Conservation (phyloP, 2,113 vertebrate species). For the Channa maculata region DNA sequence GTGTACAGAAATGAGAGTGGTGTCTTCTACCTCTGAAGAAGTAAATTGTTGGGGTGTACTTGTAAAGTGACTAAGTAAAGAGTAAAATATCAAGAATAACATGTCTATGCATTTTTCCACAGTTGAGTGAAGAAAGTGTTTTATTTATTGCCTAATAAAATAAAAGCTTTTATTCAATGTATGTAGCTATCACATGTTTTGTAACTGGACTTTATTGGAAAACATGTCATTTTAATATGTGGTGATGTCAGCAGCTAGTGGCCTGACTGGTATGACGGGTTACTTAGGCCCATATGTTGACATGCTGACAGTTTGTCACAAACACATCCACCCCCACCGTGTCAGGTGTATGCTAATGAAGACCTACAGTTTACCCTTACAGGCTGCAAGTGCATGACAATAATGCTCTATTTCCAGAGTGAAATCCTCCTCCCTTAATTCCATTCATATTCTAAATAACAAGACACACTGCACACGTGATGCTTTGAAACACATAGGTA, state of each 20-base stretch:
- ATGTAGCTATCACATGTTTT: neutral
- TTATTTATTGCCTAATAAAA: constrained; percentile 59
- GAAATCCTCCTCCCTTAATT: neutral
- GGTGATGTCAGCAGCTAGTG: constrained; percentile 13
- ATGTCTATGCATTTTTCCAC: neutral
- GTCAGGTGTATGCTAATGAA: neutral
- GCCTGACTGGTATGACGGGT: constrained; percentile 62
- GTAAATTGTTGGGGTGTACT: no score
- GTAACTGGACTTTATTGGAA: neutral
- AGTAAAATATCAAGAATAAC: no score
- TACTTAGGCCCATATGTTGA: neutral
- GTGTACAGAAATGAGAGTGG: no score
- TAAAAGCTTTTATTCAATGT: constrained; percentile 50
- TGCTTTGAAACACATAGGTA: constrained; percentile 81
- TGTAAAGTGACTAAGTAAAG: no score
- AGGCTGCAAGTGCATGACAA: neutral
- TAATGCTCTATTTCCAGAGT: no score
- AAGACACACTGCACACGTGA: constrained; percentile 51
- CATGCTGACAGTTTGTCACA: neutral
- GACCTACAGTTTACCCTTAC: neutral
- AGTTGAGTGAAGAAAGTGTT: constrained; percentile 9
- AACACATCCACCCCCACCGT: neutral
- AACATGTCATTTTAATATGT: neutral
- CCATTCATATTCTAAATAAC: neutral
- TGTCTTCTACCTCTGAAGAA: no score